These are phyloP conservation scores for Spilosoma lubricipeda DNA, from an alignment of 2,888 invertebrate genomes.

Conservation along the genomic window DNA sequence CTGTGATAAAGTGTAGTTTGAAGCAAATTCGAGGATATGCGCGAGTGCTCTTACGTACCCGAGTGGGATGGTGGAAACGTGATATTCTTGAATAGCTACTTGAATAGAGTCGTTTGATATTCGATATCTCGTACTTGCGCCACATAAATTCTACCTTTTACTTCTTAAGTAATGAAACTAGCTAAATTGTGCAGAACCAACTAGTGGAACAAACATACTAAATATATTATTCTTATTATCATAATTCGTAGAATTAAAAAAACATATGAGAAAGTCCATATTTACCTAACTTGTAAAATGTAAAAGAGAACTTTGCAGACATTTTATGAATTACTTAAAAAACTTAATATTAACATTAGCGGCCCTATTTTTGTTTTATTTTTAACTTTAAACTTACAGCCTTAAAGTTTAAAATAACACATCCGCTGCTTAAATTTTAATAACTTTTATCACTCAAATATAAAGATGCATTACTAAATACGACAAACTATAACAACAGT, in stretches of 20 bases:
- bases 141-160: slow-evolving; percentile 53
- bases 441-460: no score
- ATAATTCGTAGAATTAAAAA: slow-evolving; percentile 33
- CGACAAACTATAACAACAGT: no score
- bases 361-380: no score
- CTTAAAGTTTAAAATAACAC: no score
- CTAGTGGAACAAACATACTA: slow-evolving; percentile 43
- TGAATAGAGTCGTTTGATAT: slow-evolving; percentile 69
- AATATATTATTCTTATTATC: slow-evolving; percentile 50
- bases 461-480: no score
- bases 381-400: no score
- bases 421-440: no score
- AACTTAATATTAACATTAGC: no score
- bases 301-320: no score
- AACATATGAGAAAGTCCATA: not conserved
- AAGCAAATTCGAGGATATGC: slow-evolving; percentile 70
- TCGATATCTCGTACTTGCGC: slow-evolving; percentile 53
- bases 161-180: slow-evolving; percentile 55
- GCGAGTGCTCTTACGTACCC: slow-evolving; percentile 68
- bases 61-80: slow-evolving; percentile 72
- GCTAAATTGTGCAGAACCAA: slow-evolving; percentile 55
- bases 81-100: slow-evolving; percentile 74
- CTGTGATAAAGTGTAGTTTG: slow-evolving; percentile 71
- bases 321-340: no score
- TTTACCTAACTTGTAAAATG: no score